phyloP scores from a whole-genome alignment of 1,140 invertebrate species.

The Drosophila ambigua region DNA sequence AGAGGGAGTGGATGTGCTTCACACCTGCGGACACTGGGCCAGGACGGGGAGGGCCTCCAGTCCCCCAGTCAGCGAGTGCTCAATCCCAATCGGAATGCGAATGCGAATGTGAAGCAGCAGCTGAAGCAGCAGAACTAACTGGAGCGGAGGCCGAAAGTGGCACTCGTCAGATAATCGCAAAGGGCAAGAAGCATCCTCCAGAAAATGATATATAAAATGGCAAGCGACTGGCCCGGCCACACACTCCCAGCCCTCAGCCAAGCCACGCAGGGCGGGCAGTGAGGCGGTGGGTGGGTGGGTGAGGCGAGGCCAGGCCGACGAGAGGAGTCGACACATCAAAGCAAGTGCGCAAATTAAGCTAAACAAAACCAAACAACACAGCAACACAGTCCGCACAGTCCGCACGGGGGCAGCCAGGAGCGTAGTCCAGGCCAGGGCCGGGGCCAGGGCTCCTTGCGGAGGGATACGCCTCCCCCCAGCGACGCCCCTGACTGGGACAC shows the following conservation, averaged over 20 bases:
- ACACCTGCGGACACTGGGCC: slow-evolving; percentile 33
- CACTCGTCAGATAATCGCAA: slow-evolving; percentile 52
- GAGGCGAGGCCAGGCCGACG: too few relatives aligned
- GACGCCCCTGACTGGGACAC: slow-evolving; percentile 25
- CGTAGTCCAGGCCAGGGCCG: not conserved
- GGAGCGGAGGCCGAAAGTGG: slow-evolving; percentile 28
- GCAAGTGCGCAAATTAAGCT: slow-evolving; percentile 78
- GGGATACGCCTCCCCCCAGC: not conserved
- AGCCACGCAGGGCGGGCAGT: too few relatives aligned
- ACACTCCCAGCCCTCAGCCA: not conserved
- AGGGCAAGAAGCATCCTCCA: slow-evolving; percentile 42
- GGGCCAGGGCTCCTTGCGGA: too few relatives aligned
- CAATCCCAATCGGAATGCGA: slow-evolving; percentile 13
- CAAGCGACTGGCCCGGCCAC: slow-evolving; percentile 13
- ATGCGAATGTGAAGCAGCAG: not conserved
- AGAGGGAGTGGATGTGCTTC: slow-evolving; percentile 5
- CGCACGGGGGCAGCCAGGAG: slow-evolving; percentile 17
- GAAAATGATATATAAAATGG: slow-evolving; percentile 46
- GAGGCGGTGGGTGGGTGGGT: too few relatives aligned
- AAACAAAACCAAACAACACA: slow-evolving; percentile 69
- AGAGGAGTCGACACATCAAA: slow-evolving; percentile 69
- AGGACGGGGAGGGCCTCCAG: too few relatives aligned
- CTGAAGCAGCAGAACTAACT: slow-evolving; percentile 22
- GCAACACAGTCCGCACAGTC: slow-evolving; percentile 7
- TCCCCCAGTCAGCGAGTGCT: not conserved